Base-by-base conservation (phyloP, 2,797 vertebrate species). In the Enteromius fasciolatus region DNA sequence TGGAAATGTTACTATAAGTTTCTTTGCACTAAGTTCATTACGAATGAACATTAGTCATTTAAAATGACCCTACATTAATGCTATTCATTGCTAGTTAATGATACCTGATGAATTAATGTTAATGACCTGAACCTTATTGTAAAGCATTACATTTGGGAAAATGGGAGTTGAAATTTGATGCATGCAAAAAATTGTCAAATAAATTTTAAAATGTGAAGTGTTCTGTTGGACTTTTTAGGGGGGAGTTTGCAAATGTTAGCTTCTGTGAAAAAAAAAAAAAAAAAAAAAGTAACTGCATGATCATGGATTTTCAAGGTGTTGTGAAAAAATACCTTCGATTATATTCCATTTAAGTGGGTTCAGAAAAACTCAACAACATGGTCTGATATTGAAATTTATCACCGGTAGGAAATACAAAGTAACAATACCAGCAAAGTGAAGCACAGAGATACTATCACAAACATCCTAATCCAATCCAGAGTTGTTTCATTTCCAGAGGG, bases 381-480 rank as follows among this genome's bases (percentile, higher is more conserved):
- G n/a, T 86, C 76, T 23, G 77, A 76, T 80, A 57, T 70, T 70
- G 81, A 75, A 59, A 83, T 70, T 83, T 78, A 78, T 87, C 44
- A 84, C 57, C 39, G n/a, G 73, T 84, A 85, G 68, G 81, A 86
- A 85, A 84, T 70, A 64, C 81, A 81, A 83, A 44, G 25, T 18
- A 77, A 76, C 63, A 78, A 80, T 57, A 77, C 59, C 70, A 69
- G 54, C 64, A 69, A 67, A 84, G 12, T 84, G 66, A 87, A 79
- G 70, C 48, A 81, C 74, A 86, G 64, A 66, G 67, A 69, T 63
- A 57, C 74, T 64, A 78, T 67, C 48, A 81, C 72, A 80, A 83
- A 77, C 33, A 25, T 85, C 11, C 33, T 73, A 78, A 64, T 85
- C 77, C 72, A 80, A 70, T 64, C 50, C 63, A 59, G 23, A 52